Conservation (phyloP, 1,140 invertebrate genomes). For the Frieseomelitta varia region DNA sequence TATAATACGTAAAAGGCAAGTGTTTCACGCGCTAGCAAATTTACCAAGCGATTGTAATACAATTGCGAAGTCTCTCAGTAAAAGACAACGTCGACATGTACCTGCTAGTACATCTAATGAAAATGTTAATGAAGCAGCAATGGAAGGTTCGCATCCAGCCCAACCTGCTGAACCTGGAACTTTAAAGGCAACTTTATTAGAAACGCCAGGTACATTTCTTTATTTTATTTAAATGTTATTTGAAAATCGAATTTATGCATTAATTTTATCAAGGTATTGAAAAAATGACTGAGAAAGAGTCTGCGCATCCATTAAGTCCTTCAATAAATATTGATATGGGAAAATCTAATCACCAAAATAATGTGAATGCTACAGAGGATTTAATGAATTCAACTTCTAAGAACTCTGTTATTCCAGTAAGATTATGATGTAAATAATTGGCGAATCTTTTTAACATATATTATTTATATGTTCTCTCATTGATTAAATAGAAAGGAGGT, state of each 20-base stretch:
- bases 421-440: constrained; percentile 31
- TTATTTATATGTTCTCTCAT: constrained; percentile 23
- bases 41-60: constrained; percentile 95
- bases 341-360: constrained; percentile 64
- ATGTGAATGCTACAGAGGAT: constrained; percentile 45
- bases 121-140: constrained; percentile 84
- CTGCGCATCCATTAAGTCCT: constrained; percentile 88
- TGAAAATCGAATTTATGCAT: neutral
- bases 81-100: constrained; percentile 83
- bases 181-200: constrained; percentile 93
- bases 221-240: constrained; percentile 1
- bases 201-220: constrained; percentile 87
- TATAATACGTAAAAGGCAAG: constrained; percentile 98
- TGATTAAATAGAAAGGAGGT: constrained; percentile 77
- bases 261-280: constrained; percentile 86
- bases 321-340: constrained; percentile 69
- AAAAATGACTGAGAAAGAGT: constrained; percentile 97
- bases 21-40: constrained; percentile 98
- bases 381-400: constrained; percentile 54
- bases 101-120: constrained; percentile 78
- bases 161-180: constrained; percentile 95
- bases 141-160: constrained; percentile 94
- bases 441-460: constrained; percentile 14
- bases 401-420: constrained; percentile 76
- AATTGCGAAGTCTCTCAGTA: constrained; percentile 92